A percentile compares a stretch with the other conserved stretches of the same genome.
These are phyloP conservation scores for Synanceia verrucosa DNA, from an alignment of 2,797 vertebrate species.

Conservation along the genomic window DNA sequence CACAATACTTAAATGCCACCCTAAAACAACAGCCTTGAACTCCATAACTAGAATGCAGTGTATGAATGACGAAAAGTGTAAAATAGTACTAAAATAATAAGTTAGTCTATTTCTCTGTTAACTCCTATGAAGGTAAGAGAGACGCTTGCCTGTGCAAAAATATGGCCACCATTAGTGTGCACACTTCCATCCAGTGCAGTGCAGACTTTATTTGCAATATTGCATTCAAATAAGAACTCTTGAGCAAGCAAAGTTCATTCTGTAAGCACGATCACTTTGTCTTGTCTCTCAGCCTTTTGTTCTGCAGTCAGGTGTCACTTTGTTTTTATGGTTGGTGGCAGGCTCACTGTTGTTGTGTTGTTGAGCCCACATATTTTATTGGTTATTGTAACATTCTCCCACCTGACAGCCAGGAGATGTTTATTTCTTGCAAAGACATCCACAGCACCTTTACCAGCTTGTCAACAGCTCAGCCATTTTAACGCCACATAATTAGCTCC, in stretches of 20 bases:
- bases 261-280: neutral
- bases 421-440: neutral
- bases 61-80: neutral
- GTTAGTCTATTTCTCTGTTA: neutral
- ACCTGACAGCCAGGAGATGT: neutral
- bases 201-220: neutral
- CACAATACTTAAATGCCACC: neutral
- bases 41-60: neutral
- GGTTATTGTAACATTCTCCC: neutral
- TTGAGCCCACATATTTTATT: constrained; percentile 14
- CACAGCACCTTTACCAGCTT: neutral
- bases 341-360: neutral
- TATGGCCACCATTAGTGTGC: neutral
- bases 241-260: constrained; percentile 1
- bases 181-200: neutral
- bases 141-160: constrained; percentile 1
- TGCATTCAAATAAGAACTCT: constrained; percentile 4
- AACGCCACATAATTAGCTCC: neutral
- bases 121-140: neutral
- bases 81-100: neutral
- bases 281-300: neutral
- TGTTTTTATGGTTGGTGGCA: neutral
- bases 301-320: neutral
- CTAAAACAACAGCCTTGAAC: neutral
- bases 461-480: neutral